These are phyloP conservation scores for Odocoileus hemionus DNA, from an alignment of 2,113 vertebrate species.

Conservation along the genomic window DNA sequence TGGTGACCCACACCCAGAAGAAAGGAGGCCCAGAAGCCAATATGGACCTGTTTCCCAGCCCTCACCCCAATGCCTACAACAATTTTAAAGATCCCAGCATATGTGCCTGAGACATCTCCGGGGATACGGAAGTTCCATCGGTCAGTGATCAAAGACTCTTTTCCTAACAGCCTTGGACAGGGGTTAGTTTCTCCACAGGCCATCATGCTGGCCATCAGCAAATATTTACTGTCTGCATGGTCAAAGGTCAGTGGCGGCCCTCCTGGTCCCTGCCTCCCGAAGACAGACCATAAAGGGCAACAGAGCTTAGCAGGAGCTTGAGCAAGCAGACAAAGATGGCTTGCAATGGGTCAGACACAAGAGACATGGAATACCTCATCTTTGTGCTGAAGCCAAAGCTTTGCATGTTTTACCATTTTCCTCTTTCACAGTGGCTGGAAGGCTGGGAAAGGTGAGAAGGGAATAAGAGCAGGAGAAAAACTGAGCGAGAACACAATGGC, in stretches of 20 bases:
- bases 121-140: not conserved
- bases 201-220: not conserved
- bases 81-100: not conserved
- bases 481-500: not conserved
- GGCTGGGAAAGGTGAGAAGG: not conserved
- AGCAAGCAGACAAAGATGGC: not conserved
- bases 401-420: not conserved
- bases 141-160: not conserved
- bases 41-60: not conserved
- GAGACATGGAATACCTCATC: not conserved
- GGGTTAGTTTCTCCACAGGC: not conserved
- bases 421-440: not conserved
- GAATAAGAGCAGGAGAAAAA: not conserved
- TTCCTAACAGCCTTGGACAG: not conserved
- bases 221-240: not conserved
- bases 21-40: not conserved
- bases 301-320: not conserved
- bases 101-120: not conserved
- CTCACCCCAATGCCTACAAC: fast-evolving
- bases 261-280: not conserved
- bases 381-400: not conserved
- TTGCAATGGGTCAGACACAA: not conserved
- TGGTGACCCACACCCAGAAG: not conserved
- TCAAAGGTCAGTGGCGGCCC: not conserved
- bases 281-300: not conserved